Evolutionary conservation across 2,888 invertebrate species (phyloP), one percentile per base, ranked within the genome.

Genomic region (Epicampocera succincta): DNA sequence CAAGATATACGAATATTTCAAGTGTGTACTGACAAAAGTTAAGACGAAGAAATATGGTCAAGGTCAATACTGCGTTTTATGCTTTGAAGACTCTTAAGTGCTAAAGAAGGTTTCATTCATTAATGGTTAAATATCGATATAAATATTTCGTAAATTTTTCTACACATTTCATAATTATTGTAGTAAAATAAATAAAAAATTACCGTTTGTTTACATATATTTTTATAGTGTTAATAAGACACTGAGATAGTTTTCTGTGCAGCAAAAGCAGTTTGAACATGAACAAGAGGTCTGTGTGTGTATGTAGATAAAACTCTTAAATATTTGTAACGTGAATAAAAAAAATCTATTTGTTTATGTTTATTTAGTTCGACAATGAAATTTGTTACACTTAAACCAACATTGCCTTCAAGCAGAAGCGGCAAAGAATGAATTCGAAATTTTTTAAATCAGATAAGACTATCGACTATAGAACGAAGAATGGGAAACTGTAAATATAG

Each of bases 101-200:
- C 8, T 9, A 33, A 33, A 33, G 8, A 33, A 33, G 33, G 5
- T 8, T 33, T 33, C 33, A 33, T 9, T 9, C 33, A 33, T 9
- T 13, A 21, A 38, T 40, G 46, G 46, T 68, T 50, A 60, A 52
- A 60, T 60, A 60, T 50, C 58, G 66, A 68, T 68, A 50, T 25
- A 25, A 5, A 25, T 50, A 13, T 75, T 60, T 68, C 29, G 29
- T 29, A 42, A 72, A 63, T 66, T 19, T 58, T 21, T n/a, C 29
- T 46, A 15, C 33, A n/a, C 63, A 73, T 71, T 74, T 75, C 75
- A 60, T 58, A 44, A 58, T 52, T 66, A n/a, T n/a, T n/a, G n/a
- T n/a, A 72, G 8, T 6, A 33, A 33, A 33, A 33, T 29, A 25
- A 21, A 21, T n/a, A 44, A 61, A 13, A 25, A 61, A 56, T 17